These are phyloP conservation scores for Solen grandis DNA, from an alignment of 1,140 invertebrate genomes.

Conservation along the genomic window DNA sequence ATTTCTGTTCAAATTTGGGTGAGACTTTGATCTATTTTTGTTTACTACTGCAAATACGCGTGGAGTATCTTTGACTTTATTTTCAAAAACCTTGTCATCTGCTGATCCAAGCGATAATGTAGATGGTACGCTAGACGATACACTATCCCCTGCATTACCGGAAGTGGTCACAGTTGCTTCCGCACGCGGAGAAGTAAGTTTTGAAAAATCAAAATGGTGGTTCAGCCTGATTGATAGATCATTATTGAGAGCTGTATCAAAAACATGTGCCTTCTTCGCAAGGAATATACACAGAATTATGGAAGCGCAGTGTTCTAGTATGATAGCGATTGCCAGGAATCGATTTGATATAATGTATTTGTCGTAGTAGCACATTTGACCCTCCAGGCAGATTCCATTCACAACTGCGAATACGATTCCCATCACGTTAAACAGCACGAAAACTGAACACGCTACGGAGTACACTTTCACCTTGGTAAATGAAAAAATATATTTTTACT, in stretches of 20 bases:
- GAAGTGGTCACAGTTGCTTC: neutral
- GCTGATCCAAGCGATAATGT: neutral
- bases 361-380: constrained; percentile 49
- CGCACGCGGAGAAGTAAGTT: neutral
- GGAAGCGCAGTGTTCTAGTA: constrained; percentile 29
- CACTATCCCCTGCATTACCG: neutral
- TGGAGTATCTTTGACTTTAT: neutral
- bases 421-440: constrained; percentile 53
- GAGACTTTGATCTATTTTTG: constrained; percentile 40
- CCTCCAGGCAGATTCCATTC: constrained; percentile 39
- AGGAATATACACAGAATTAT: constrained; percentile 22
- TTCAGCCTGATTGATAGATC: constrained; percentile 27
- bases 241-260: constrained; percentile 11
- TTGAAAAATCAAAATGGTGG: constrained; percentile 2
- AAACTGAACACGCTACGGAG: constrained; percentile 17
- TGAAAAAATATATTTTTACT: neutral
- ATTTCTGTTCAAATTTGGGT: constrained; percentile 23
- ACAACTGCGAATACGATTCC: constrained; percentile 44
- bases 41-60: constrained; percentile 15
- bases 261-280: constrained; percentile 29
- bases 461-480: constrained; percentile 23
- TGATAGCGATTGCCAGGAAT: constrained; percentile 33
- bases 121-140: neutral
- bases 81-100: no score
- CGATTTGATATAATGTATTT: constrained; percentile 27